phyloP scores from a whole-genome alignment of 2,888 invertebrate species.

The Eurois occulta region DNA sequence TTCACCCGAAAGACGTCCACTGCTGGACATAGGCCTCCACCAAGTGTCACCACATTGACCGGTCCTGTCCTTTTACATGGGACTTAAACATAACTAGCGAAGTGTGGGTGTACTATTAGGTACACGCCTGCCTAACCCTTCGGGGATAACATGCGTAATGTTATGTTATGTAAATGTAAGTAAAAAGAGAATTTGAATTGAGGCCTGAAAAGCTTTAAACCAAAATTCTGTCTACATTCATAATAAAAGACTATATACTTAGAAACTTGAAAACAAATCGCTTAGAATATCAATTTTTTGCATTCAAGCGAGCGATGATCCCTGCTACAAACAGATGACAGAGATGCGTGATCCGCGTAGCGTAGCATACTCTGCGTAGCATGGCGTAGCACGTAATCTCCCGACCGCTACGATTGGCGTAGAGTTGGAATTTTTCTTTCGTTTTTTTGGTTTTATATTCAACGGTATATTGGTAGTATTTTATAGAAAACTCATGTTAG shows the following conservation, averaged over 20 bases:
- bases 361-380: conserved; percentile 27
- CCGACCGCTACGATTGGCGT: conserved; percentile 18
- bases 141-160: no score
- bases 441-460: neutral
- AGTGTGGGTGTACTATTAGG: no score
- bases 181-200: neutral
- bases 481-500: neutral
- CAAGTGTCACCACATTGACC: no score
- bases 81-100: neutral
- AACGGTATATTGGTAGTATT: neutral
- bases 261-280: neutral
- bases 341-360: neutral
- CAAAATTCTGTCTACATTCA: neutral
- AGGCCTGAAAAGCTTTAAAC: neutral
- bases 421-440: neutral
- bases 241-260: neutral
- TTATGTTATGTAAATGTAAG: neutral
- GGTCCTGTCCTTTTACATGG: no score
- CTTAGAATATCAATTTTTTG: neutral
- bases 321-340: neutral
- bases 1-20: no score
- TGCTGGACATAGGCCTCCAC: no score
- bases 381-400: conserved; percentile 12
- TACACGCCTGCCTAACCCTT: no score
- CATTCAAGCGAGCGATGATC: neutral